phyloP scores from a whole-genome alignment of 1,140 invertebrate genomes.

The Alviniconcha marisindica region DNA sequence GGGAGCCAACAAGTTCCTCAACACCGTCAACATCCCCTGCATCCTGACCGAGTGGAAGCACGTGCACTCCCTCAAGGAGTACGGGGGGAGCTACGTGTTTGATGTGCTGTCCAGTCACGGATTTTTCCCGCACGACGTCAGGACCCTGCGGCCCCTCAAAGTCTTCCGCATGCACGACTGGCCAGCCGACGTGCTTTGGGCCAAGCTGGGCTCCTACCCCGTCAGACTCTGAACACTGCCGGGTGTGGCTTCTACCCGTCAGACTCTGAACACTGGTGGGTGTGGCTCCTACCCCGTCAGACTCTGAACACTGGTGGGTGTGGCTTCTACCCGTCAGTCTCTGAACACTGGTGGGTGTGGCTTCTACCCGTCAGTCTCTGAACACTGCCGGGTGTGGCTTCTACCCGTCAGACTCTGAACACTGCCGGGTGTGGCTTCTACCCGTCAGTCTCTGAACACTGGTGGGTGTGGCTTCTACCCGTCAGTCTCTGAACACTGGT shows the following conservation, averaged over 20 bases:
- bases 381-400: too few relatives aligned
- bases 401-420: too few relatives aligned
- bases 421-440: too few relatives aligned
- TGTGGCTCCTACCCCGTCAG: too few relatives aligned
- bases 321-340: too few relatives aligned
- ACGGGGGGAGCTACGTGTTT: background rate
- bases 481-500: too few relatives aligned
- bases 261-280: too few relatives aligned
- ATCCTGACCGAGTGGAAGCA: constrained; percentile 5
- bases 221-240: background rate
- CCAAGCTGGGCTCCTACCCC: background rate
- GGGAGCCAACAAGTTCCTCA: constrained; percentile 8
- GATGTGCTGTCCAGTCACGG: constrained; percentile 4
- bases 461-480: too few relatives aligned
- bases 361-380: too few relatives aligned
- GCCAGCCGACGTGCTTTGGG: background rate
- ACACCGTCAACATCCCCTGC: background rate
- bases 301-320: too few relatives aligned
- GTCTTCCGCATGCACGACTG: background rate
- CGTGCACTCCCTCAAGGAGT: background rate
- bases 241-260: background rate
- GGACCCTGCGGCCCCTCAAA: background rate
- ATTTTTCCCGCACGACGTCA: background rate
- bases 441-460: too few relatives aligned
- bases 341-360: too few relatives aligned